Base-by-base conservation (phyloP, 2,113 vertebrate genomes). In the Hippocampus comes region DNA sequence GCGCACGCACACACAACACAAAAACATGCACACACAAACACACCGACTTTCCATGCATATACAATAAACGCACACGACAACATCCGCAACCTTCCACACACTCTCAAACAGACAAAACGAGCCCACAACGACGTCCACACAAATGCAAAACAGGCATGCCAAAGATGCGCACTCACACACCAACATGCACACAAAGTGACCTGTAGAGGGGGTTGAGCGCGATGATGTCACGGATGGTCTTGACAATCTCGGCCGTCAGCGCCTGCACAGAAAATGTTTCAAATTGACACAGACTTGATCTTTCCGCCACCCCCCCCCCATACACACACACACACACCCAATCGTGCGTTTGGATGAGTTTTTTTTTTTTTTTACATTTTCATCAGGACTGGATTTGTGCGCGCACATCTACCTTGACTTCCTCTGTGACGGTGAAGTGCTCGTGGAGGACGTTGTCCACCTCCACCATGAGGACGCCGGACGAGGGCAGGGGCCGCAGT, bases 151-250 rank as follows among this genome's bases (percentile, higher is more conserved):
- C 10, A 14, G 12, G 1, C 48, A 15, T 5, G 4, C 12, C 14
- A 14, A 49, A 5, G 15, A 49, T 17, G 48, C 17, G 46, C 5
- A 20, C 15, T 55, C 30, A 57, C 25, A 42, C 43, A 23, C 25
- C 18, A 21, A 12, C 25, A 51, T 5, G 23, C 9, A 17, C 17
- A 38, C 17, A 18, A 23, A 7, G 11, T 11, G 21, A 98, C 97
- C 97, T 95, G 90, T 99, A 99, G 3, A 99, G 91, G 0, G 97
- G 97, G 82, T 99, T 99, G 80, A 99, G 85, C 21, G 97, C 95
- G 21, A 99, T 99, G 87, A 99, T 99, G 90, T 99, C 97, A 57
- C 97, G 92, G 82, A 99, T 99, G 48, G 97, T 99, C 89, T 99
- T 99, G 77, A 99, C 97, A 0, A 99, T 98, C 92, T 99, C 97